Percentiles rank a stretch among this genome's conserved stretches.
These are phyloP conservation scores for Suncus etruscus DNA, from an alignment of 2,113 vertebrate genomes.

Conservation along the genomic window DNA sequence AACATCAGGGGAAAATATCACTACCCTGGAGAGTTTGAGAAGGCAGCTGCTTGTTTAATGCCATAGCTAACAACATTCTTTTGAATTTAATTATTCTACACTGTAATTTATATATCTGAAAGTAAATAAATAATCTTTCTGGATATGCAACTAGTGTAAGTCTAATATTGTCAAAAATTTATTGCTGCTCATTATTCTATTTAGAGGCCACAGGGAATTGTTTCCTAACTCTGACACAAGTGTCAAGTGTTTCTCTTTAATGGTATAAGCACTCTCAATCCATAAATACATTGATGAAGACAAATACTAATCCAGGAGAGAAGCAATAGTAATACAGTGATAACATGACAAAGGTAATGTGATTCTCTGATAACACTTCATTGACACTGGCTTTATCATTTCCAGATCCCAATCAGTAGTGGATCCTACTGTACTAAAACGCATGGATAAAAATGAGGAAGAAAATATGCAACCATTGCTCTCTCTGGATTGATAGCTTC, in stretches of 20 bases:
- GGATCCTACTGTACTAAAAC: slow-evolving; percentile 96
- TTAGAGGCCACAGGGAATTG: background rate
- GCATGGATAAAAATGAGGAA: slow-evolving; percentile 95
- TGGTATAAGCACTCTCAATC: background rate
- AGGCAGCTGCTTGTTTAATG: slow-evolving; percentile 73
- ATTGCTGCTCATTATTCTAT: slow-evolving; percentile 15
- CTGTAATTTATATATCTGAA: background rate
- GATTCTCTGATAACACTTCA: slow-evolving; percentile 16
- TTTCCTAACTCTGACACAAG: slow-evolving; percentile 5
- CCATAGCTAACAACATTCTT: slow-evolving; percentile 45
- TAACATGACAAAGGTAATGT: background rate
- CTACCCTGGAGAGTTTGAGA: slow-evolving; percentile 55
- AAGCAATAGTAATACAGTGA: background rate
- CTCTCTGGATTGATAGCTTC: slow-evolving; percentile 93
- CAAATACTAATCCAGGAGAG: background rate
- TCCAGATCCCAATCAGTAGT: slow-evolving; percentile 97
- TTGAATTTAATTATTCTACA: background rate
- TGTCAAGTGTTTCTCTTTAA: background rate
- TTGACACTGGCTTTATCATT: slow-evolving; percentile 53
- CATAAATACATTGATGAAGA: slow-evolving; percentile 49
- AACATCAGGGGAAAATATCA: slow-evolving; percentile 63
- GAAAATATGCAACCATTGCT: slow-evolving; percentile 99
- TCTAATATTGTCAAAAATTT: background rate
- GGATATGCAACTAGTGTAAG: background rate
- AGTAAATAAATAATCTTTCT: background rate